phyloP scores from a whole-genome alignment of 2,888 invertebrate species.

The Rhyacophila evoluta region DNA sequence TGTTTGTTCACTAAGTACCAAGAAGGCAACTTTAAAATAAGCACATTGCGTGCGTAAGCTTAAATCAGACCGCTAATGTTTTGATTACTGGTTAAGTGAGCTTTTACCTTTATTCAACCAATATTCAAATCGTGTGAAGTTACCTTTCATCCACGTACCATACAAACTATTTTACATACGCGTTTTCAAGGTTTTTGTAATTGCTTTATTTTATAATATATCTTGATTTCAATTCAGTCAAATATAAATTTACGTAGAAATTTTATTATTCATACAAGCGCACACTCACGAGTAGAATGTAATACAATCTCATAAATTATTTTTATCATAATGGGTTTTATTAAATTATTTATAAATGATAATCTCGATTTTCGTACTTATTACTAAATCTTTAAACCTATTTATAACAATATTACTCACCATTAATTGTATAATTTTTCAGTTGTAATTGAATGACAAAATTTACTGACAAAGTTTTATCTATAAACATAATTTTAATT shows the following conservation, averaged over 20 bases:
- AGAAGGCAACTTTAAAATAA: conserved; percentile 34
- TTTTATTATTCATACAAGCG: too few relatives aligned
- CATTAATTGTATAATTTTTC: too few relatives aligned
- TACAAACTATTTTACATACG: neutral
- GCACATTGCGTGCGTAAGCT: conserved; percentile 25
- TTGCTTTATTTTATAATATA: conserved; percentile 25
- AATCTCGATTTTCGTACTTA: too few relatives aligned
- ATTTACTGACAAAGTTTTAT: too few relatives aligned
- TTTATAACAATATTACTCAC: too few relatives aligned
- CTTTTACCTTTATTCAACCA: conserved; percentile 18
- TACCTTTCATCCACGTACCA: neutral
- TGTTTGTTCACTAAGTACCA: conserved; percentile 20
- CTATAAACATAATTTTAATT: too few relatives aligned
- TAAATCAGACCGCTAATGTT: conserved; percentile 33
- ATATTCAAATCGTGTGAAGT: conserved; percentile 25
- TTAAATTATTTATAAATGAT: too few relatives aligned
- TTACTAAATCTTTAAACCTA: too few relatives aligned
- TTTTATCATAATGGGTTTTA: too few relatives aligned
- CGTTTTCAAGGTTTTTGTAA: neutral
- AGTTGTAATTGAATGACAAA: too few relatives aligned
- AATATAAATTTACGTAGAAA: neutral
- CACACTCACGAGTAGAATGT: too few relatives aligned
- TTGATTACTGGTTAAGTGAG: conserved; percentile 34
- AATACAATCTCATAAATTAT: too few relatives aligned
- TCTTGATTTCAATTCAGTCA: conserved; percentile 15